These are phyloP conservation scores for Cephus rjabovi DNA, from an alignment of 2,888 invertebrate genomes.

Conservation along the genomic window DNA sequence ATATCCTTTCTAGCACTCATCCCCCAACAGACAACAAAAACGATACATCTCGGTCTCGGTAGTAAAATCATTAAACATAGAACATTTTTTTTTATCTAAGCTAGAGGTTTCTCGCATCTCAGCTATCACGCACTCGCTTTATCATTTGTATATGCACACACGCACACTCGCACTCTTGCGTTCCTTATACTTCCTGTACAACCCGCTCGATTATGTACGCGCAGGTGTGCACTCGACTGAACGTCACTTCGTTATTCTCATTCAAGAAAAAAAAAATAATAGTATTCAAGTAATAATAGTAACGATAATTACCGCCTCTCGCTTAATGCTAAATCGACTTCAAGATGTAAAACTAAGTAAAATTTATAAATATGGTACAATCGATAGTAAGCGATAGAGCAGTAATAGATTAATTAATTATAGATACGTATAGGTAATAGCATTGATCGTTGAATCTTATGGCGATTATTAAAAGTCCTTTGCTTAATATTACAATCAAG, in stretches of 20 bases:
- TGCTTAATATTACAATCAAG: slow-evolving; percentile 49
- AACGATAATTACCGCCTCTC: slow-evolving; percentile 29
- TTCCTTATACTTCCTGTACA: not conserved
- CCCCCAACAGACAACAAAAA: slow-evolving; percentile 62
- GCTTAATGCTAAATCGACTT: slow-evolving; percentile 54
- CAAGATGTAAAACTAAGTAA: slow-evolving; percentile 62
- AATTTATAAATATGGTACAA: slow-evolving; percentile 64
- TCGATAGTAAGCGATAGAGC: slow-evolving; percentile 62
- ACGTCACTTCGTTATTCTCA: slow-evolving; percentile 38
- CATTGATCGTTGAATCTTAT: slow-evolving; percentile 63
- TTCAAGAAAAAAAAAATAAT: slow-evolving; percentile 24
- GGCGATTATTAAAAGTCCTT: slow-evolving; percentile 53
- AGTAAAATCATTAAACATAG: slow-evolving; percentile 59
- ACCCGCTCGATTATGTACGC: not conserved
- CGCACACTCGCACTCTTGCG: not conserved
- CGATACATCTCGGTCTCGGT: slow-evolving; percentile 48
- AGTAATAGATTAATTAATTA: slow-evolving; percentile 62
- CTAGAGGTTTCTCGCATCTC: slow-evolving; percentile 44
- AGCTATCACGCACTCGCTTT: slow-evolving; percentile 1
- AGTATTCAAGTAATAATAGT: slow-evolving; percentile 30
- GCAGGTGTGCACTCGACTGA: slow-evolving; percentile 44
- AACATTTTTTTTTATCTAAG: slow-evolving; percentile 53
- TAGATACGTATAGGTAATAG: slow-evolving; percentile 63
- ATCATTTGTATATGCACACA: slow-evolving; percentile 7
- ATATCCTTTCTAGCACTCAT: slow-evolving; percentile 68